Evolutionary conservation across 37 sponge, comb jelly and placozoan species (phyloP).

Genomic region (Tethya wilhelma): DNA sequence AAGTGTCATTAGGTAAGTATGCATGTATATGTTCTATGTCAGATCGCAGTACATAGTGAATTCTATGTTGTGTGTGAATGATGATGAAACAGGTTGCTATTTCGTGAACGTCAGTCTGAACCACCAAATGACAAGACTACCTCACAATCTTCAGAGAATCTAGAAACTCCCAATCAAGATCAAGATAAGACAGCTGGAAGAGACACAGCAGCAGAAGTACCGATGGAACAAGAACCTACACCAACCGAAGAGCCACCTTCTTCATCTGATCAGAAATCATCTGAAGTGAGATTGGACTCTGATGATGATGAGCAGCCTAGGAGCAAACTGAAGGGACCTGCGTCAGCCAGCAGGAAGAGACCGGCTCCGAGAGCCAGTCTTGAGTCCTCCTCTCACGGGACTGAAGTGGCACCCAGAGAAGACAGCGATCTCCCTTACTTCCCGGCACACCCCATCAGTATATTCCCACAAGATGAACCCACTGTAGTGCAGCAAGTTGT

Average conservation of each 20-base stretch:
- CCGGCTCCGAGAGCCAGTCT: background rate
- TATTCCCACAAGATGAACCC: constrained; percentile 13
- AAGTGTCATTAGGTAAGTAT: constrained; percentile 55
- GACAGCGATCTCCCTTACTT: constrained; percentile 22
- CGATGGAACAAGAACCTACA: background rate
- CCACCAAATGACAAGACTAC: background rate
- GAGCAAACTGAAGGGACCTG: background rate
- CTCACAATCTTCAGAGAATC: background rate
- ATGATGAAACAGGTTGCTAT: background rate
- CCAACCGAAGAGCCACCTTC: background rate
- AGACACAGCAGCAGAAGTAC: background rate
- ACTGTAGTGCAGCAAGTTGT: too few species aligned
- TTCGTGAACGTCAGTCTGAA: constrained; percentile 2
- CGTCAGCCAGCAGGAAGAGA: background rate
- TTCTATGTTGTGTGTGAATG: background rate
- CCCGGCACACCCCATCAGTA: constrained; percentile 38
- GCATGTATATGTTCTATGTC: background rate
- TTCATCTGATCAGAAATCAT: background rate
- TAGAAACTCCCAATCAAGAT: background rate
- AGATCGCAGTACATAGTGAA: background rate
- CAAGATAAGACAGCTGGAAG: background rate
- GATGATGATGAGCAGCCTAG: background rate
- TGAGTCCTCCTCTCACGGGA: background rate
- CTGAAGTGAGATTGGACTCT: background rate
- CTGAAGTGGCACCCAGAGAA: background rate